phyloP scores from a whole-genome alignment of 64 coral and sea anemone genomes.

The Actinia equina region DNA sequence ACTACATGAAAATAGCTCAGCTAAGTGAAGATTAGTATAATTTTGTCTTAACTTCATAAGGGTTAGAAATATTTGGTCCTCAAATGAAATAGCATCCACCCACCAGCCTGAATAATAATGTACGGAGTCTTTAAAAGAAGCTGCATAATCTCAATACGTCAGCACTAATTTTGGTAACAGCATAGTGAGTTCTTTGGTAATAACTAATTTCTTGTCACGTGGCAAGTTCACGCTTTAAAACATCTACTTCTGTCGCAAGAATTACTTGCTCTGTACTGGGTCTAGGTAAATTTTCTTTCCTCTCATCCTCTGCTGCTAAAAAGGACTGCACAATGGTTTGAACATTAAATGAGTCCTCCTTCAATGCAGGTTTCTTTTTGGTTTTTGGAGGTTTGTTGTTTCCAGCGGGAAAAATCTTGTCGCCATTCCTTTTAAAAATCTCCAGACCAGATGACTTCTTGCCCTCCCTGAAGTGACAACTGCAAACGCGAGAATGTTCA shows the following conservation, averaged over 20 bases:
- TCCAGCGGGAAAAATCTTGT: conserved; percentile 36
- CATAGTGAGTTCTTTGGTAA: conserved; percentile 31
- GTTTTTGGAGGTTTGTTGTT: neutral
- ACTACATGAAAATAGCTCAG: neutral
- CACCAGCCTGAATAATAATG: neutral
- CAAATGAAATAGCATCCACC: neutral
- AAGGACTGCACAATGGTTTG: conserved; percentile 2
- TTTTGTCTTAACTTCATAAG: neutral
- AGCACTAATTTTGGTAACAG: neutral
- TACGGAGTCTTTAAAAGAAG: neutral
- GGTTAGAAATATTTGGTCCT: neutral
- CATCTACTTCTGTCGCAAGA: conserved; percentile 27
- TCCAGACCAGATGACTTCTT: conserved; percentile 9
- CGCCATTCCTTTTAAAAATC: conserved; percentile 5
- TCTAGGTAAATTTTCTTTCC: neutral
- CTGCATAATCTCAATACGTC: conserved; percentile 12
- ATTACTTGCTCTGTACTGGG: neutral
- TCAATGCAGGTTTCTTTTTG: conserved; percentile 22
- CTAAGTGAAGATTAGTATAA: neutral
- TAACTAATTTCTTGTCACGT: neutral
- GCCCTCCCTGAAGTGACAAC: conserved; percentile 35
- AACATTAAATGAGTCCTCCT: neutral
- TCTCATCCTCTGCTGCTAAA: neutral
- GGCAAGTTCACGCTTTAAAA: conserved; percentile 9
- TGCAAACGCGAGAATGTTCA: conserved; percentile 29